phyloP scores from a whole-genome alignment of 2,113 vertebrate species.

The Ptyas mucosa region DNA sequence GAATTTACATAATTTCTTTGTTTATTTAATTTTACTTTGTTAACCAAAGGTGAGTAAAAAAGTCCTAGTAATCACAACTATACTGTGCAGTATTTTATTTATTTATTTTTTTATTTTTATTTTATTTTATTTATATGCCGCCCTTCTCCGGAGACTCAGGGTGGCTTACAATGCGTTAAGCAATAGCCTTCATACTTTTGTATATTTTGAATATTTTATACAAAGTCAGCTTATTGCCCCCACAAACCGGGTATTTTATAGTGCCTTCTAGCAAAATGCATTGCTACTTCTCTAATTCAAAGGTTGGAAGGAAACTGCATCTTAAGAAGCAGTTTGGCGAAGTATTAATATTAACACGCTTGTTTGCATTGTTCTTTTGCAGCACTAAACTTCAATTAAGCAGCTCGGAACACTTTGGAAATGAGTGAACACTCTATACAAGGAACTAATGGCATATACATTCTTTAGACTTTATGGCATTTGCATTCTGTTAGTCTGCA shows the following conservation, averaged over 20 bases:
- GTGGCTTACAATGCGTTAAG: no score
- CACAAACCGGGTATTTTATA: not conserved
- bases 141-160: no score
- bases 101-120: no score
- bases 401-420: slow-evolving; percentile 25
- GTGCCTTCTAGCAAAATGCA: not conserved
- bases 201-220: no score
- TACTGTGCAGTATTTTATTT: not conserved
- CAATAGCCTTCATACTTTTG: no score
- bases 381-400: slow-evolving; percentile 12
- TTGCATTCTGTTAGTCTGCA: not conserved
- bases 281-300: not conserved
- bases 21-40: not conserved
- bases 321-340: not conserved
- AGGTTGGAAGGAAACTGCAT: not conserved
- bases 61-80: not conserved
- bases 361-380: slow-evolving; percentile 21
- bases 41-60: not conserved
- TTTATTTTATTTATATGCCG: no score
- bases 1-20: not conserved
- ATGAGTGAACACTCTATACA: slow-evolving; percentile 10
- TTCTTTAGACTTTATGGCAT: slow-evolving; percentile 10
- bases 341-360: not conserved
- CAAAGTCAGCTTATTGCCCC: no score
- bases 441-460: slow-evolving; percentile 16